Base-by-base conservation (phyloP, 2,888 invertebrate species). In the Acleris sparsana region DNA sequence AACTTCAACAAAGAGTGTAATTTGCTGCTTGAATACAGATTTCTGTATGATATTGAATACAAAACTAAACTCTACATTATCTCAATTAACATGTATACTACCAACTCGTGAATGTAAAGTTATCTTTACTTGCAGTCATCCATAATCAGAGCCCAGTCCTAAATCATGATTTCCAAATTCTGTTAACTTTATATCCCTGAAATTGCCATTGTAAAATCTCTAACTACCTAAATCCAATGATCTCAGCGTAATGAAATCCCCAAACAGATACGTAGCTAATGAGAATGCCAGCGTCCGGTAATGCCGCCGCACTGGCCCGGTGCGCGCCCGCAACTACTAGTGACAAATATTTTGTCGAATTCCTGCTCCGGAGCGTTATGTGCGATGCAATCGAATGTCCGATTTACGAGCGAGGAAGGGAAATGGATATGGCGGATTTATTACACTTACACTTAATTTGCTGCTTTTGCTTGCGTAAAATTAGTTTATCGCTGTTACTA, bases 271-370 rank as follows among this genome's bases (percentile, higher is more conserved):
- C 25, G 46, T 51, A 44, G 29, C 46, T 65, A 65, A 65, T 65
- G 55, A 65, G 65, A 39, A 61, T 65, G 55, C 55, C 65, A 43
- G 25, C 64, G 49, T 43, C 39, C 20, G 25, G 48, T 33, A 43
- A 53, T 48, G 58, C 39, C 33, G 13, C 20, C 22, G 17, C n/a
- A 16, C n/a, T 56, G 17, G 18, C 17, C 20, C 33, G 46, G 20
- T 44, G 51, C 48, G 9, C 20, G 22, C 17, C 29, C 57, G 52
- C 49, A 55, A 53, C 46, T 46, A 52, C 49, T 18, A 65, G 60
- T 52, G 69, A 69, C 69, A 69, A 69, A 69, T 69, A 66, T 63
- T 63, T 66, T 62, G 64, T 57, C 57, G 62, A 43, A 69, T 66
- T 66, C 68, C 69, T 52, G 20, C 18, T 25, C 43, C 25, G 44